Evolutionary conservation across 2,113 vertebrate species (phyloP), one percentile per base, ranked within the genome.

Genomic region (Heterochromis multidens): DNA sequence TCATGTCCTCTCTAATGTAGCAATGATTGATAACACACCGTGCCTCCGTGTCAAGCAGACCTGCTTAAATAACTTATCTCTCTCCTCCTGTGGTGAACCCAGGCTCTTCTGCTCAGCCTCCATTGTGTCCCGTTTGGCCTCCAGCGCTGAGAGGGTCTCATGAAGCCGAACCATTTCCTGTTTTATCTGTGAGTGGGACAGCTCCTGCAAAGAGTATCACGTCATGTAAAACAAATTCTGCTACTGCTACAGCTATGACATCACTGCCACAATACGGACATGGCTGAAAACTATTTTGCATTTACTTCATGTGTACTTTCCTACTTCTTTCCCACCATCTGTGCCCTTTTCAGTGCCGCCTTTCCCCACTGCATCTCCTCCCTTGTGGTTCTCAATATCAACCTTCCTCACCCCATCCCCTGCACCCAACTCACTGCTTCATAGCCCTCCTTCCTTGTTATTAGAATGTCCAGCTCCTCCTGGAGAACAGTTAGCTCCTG

Each of bases 61-160:
- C 97, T 99, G 98, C 89, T 97, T 98, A 10, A 99, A 90, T 29
- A 99, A 90, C 76, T 95, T 95, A 31, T 99, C 97, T 80, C 97
- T 92, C 89, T 99, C 97, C 87, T 99, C 97, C 92, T 97, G 96
- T 2, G 98, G 99, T 7, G 98, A 98, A 25, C 96, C 96, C 94
- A 96, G 91, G 83, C 89, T 97, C 94, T 97, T 97, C 77, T 98
- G 96, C 89, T 99, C 98, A 7, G 96, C 95, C 94, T 97, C 94
- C 95, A 99, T 97, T 90, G 96, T 86, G 77, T 98, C 96, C 13
- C 97, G 95, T 67, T 94, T 97, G 31, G 92, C 93, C 89, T 98
- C 96, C 33, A 98, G 93, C 1, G 96, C 93, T 46, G 97, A 95
- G 59, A 99, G 95, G 2, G 96, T 97, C 89, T 97, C 97, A 29